A percentile compares a stretch with the other conserved stretches of the same genome.
Evolutionary conservation across 2,888 invertebrate genomes (phyloP).

Genomic region (Chromoteleia sp.): DNA sequence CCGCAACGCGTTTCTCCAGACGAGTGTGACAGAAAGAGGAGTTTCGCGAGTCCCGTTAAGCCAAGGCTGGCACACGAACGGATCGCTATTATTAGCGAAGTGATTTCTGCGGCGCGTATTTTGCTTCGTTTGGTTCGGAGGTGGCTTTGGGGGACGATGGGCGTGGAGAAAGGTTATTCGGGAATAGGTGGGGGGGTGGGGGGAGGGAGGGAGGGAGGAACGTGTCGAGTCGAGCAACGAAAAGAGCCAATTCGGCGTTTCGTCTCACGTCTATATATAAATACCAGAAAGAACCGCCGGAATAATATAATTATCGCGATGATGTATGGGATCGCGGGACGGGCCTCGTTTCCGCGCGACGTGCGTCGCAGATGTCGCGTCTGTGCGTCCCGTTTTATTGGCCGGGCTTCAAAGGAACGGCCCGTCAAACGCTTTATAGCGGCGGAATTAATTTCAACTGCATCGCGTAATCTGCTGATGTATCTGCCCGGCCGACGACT

Average conservation of each 20-base stretch:
- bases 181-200: not conserved
- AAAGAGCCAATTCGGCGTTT: constrained; percentile 50
- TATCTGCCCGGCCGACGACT: constrained; percentile 51
- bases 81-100: constrained; percentile 64
- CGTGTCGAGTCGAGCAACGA: constrained; percentile 45
- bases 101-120: constrained; percentile 53
- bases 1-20: constrained; percentile 29
- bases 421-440: constrained; percentile 51
- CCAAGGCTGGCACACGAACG: constrained; percentile 51
- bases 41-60: constrained; percentile 62
- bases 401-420: constrained; percentile 59
- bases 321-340: constrained; percentile 77
- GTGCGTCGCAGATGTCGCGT: constrained; percentile 67
- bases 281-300: constrained; percentile 52
- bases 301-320: constrained; percentile 83
- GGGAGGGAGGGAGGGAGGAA: constrained; percentile 1
- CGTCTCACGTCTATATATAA: constrained; percentile 61
- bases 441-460: constrained; percentile 61
- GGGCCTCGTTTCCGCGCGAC: constrained; percentile 66
- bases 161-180: constrained; percentile 65
- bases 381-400: constrained; percentile 52
- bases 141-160: constrained; percentile 48
- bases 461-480: constrained; percentile 60
- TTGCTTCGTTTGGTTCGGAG: constrained; percentile 49
- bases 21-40: constrained; percentile 46